A percentile compares a stretch with the other conserved stretches of the same genome.
Evolutionary conservation across 2,113 vertebrate species (phyloP).

Genomic region (cat (Felis catus)): DNA sequence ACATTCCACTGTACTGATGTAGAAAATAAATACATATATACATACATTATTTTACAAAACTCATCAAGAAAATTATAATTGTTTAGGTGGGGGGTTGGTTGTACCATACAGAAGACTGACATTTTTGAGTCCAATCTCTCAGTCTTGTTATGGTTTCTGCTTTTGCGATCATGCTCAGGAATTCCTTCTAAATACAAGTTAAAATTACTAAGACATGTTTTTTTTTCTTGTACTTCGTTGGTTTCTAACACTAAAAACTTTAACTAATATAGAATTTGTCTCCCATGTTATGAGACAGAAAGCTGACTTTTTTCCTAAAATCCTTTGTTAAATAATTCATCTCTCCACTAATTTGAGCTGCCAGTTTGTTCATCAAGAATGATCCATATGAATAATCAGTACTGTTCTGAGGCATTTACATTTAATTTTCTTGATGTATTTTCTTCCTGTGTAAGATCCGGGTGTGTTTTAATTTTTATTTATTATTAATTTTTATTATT

Average conservation of each 20-base stretch:
- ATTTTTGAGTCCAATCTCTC: neutral
- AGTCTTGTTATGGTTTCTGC: neutral
- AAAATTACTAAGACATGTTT: neutral
- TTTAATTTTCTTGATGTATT: neutral
- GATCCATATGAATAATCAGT: neutral
- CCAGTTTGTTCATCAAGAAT: constrained; percentile 7
- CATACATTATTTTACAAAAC: neutral
- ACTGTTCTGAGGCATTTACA: neutral
- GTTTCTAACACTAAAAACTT: constrained; percentile 25
- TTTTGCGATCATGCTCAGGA: neutral
- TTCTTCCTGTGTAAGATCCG: neutral
- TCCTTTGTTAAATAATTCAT: constrained; percentile 22
- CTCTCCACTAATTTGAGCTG: neutral
- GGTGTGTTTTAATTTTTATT: constrained; percentile 16
- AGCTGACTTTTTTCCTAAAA: neutral
- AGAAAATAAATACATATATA: neutral
- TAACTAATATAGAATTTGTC: neutral
- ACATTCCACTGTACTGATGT: neutral
- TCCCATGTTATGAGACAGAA: neutral
- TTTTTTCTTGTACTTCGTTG: neutral
- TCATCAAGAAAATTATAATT: constrained; percentile 13
- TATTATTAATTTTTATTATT: neutral
- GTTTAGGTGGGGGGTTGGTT: neutral
- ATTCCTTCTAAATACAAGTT: neutral
- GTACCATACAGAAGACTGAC: neutral